phyloP scores from a whole-genome alignment of 2,797 vertebrate genomes.

The Lateolabrax maculatus region DNA sequence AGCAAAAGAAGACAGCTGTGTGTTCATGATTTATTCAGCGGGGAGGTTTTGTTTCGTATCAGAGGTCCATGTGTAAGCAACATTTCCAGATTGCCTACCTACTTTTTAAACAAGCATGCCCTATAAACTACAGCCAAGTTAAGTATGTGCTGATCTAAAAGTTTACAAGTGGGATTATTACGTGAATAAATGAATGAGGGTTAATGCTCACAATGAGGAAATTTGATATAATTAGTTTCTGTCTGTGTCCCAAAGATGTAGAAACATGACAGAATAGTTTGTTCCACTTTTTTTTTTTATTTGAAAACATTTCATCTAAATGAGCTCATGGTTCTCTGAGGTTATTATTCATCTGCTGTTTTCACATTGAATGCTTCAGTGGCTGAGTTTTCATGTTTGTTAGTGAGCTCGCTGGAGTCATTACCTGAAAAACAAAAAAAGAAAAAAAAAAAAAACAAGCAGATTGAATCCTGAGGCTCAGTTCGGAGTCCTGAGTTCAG shows the following conservation, averaged over 20 bases:
- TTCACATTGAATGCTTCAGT: constrained; percentile 33
- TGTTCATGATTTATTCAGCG: constrained; percentile 81
- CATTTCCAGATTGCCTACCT: constrained; percentile 55
- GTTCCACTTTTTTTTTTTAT: constrained; percentile 32
- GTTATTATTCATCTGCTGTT: constrained; percentile 46
- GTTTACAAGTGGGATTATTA: neutral
- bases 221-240: neutral
- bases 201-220: neutral
- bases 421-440: constrained; percentile 34
- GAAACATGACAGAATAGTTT: constrained; percentile 20
- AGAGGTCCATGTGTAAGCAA: constrained; percentile 78
- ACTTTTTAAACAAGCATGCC: constrained; percentile 63
- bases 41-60: constrained; percentile 75
- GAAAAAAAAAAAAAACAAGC: constrained; percentile 3
- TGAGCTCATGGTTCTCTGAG: constrained; percentile 29
- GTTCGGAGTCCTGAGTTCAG: constrained; percentile 40
- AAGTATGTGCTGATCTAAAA: neutral
- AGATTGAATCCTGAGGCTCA: constrained; percentile 61
- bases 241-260: neutral
- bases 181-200: neutral
- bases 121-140: constrained; percentile 29
- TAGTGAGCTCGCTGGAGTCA: constrained; percentile 36
- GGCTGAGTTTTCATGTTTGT: constrained; percentile 42
- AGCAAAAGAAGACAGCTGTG: constrained; percentile 69
- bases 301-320: constrained; percentile 16